Conservation (phyloP, 1,140 invertebrate species). For the Drosophila jambulina region DNA sequence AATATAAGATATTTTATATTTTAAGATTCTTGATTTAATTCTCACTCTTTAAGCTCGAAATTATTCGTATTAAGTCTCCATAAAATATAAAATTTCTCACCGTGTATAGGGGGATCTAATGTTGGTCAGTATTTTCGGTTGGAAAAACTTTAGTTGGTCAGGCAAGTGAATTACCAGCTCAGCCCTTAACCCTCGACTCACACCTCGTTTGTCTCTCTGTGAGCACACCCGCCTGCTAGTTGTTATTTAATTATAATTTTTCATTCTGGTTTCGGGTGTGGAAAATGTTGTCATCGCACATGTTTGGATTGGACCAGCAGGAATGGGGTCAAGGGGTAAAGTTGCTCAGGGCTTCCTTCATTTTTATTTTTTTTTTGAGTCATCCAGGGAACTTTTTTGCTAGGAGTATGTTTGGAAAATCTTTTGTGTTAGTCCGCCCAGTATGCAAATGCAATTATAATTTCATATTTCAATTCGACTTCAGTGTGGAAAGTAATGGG, state of each 20-base stretch:
- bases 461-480: slow-evolving; percentile 61
- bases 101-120: neutral
- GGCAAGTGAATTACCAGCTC: slow-evolving; percentile 64
- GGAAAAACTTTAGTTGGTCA: slow-evolving; percentile 55
- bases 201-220: slow-evolving; percentile 14
- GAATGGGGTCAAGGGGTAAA: neutral
- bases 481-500: slow-evolving; percentile 14
- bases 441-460: slow-evolving; percentile 68
- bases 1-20: neutral
- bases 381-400: slow-evolving; percentile 13
- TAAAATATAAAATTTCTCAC: neutral
- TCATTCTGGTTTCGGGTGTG: slow-evolving; percentile 45
- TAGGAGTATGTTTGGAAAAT: slow-evolving; percentile 3
- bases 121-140: slow-evolving; percentile 20
- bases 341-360: neutral
- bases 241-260: slow-evolving; percentile 76
- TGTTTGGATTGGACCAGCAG: slow-evolving; percentile 19
- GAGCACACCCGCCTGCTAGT: slow-evolving; percentile 19
- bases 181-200: slow-evolving; percentile 37
- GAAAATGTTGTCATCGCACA: slow-evolving; percentile 57
- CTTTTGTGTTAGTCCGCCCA: slow-evolving; percentile 9
- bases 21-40: neutral
- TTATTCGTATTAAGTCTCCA: no score
- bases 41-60: neutral
- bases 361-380: neutral